Percentiles rank a stretch among this genome's conserved stretches.
phyloP scores from a whole-genome alignment of 1,140 invertebrate genomes.

The Lepidotrigona ventralis region DNA sequence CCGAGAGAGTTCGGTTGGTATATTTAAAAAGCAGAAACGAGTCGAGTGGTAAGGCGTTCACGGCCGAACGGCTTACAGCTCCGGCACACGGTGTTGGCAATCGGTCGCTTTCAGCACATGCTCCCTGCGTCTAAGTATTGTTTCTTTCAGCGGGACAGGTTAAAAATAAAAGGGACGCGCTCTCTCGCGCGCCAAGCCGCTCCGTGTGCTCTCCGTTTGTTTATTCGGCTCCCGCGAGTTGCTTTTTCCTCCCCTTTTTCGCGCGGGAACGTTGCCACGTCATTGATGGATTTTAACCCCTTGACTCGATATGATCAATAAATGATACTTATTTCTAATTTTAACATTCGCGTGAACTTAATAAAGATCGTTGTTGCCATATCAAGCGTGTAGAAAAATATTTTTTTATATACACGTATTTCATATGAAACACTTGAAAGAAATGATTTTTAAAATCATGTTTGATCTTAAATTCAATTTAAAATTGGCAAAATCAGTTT shows the following conservation, averaged over 20 bases:
- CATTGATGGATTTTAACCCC: neutral
- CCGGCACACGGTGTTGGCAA: slow-evolving; percentile 34
- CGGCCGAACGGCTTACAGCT: slow-evolving; percentile 23
- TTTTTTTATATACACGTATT: no score
- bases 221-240: neutral
- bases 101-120: neutral
- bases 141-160: neutral
- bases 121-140: neutral
- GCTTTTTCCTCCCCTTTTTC: no score
- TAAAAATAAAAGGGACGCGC: slow-evolving; percentile 15
- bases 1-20: slow-evolving; percentile 58
- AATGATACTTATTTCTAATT: no score
- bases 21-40: slow-evolving; percentile 69
- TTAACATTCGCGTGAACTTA: no score
- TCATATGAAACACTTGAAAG: no score
- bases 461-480: no score
- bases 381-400: no score
- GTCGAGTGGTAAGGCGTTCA: slow-evolving; percentile 28
- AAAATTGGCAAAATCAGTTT: no score
- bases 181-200: neutral
- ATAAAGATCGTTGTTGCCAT: no score
- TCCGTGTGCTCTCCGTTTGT: neutral
- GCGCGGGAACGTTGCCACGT: neutral
- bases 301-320: no score
- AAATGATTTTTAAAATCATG: no score